These are phyloP conservation scores for Acropternis orthonyx DNA, from an alignment of 2,797 vertebrate genomes.

Conservation along the genomic window DNA sequence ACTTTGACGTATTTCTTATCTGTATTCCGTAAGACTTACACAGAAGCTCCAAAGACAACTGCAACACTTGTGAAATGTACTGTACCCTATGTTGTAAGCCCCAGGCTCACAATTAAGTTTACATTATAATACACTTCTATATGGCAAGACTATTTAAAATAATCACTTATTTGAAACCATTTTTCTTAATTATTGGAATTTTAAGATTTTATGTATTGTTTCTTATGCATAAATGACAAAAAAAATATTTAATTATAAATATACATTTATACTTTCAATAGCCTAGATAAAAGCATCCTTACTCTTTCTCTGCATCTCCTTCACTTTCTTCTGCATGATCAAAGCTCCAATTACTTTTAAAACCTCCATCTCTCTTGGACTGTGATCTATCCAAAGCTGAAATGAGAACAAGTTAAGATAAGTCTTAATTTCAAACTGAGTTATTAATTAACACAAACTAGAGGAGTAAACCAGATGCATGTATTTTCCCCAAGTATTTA, in stretches of 20 bases:
- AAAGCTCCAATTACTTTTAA: conserved; percentile 93
- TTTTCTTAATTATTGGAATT: not conserved
- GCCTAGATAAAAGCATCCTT: conserved; percentile 79
- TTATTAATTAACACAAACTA: conserved; percentile 45
- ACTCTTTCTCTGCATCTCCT: conserved; percentile 90
- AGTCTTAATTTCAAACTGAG: conserved; percentile 63
- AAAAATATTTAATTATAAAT: not conserved
- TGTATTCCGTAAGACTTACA: not conserved
- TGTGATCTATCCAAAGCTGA: conserved; percentile 92
- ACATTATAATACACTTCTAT: not conserved
- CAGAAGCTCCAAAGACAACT: not conserved
- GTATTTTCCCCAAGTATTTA: not conserved
- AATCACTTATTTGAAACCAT: not conserved
- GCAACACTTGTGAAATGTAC: not conserved
- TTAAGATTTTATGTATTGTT: not conserved
- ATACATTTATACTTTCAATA: conserved; percentile 50
- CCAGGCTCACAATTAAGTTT: not conserved
- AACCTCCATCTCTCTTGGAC: conserved; percentile 90
- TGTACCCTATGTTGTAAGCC: not conserved
- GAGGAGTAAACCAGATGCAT: not conserved
- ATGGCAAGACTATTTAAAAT: not conserved
- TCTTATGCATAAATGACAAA: conserved; percentile 1
- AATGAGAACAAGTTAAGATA: conserved; percentile 79
- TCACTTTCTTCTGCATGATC: conserved; percentile 86
- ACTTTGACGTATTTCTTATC: not conserved